Conservation (phyloP, 2,113 vertebrate genomes). For the Tragelaphus imberbis region DNA sequence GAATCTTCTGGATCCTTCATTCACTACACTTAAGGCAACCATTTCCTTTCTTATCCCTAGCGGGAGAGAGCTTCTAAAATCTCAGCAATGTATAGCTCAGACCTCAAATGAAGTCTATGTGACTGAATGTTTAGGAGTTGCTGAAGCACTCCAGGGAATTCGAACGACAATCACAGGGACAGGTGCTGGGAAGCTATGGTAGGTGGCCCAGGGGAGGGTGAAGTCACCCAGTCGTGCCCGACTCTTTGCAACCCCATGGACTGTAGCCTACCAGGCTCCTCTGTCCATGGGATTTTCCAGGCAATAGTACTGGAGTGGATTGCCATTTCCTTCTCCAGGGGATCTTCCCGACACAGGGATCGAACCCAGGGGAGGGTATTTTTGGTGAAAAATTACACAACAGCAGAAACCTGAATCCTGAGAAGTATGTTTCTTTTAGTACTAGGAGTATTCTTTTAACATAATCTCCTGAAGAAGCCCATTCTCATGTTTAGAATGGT, state of each 20-base stretch:
- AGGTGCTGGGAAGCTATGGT: neutral
- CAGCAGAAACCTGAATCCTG: neutral
- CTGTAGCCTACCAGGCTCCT: too few relatives aligned
- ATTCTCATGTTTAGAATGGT: neutral
- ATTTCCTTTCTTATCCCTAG: neutral
- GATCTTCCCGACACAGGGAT: too few relatives aligned
- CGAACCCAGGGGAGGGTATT: neutral
- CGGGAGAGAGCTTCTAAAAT: neutral
- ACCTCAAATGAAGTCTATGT: neutral
- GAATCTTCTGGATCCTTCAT: neutral
- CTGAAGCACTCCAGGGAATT: neutral
- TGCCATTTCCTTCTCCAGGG: too few relatives aligned
- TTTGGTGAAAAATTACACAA: neutral
- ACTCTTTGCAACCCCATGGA: too few relatives aligned
- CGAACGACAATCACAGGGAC: neutral
- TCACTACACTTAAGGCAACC: neutral
- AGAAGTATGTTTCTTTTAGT: neutral
- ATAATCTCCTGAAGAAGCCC: neutral
- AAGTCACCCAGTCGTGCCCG: too few relatives aligned
- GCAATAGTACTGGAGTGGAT: too few relatives aligned
- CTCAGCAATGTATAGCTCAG: neutral
- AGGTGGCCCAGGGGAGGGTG: neutral
- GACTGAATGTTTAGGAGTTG: neutral
- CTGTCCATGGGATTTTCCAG: too few relatives aligned
- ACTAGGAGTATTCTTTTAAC: neutral